Evolutionary conservation across 2,888 invertebrate species (phyloP).

Genomic region (Tupiocoris notatus): DNA sequence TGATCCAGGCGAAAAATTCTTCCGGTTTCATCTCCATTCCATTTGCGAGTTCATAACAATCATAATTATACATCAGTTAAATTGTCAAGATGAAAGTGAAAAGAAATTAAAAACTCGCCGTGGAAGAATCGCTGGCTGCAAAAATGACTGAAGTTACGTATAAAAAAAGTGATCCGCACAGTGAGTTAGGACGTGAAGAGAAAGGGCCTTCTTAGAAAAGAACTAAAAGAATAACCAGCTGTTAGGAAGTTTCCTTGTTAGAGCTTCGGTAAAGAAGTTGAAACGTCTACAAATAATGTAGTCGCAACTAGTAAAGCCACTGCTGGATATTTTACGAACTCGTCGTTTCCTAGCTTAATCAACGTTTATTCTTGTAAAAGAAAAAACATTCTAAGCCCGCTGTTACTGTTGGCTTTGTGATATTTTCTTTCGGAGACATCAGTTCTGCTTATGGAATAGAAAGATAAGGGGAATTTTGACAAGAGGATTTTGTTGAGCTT

Average conservation of each 20-base stretch:
- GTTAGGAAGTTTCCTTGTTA: slow-evolving; percentile 25
- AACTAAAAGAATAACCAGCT: slow-evolving; percentile 1
- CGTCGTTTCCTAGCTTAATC: slow-evolving; percentile 7
- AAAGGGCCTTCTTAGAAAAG: background rate
- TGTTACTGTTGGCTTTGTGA: too few relatives aligned
- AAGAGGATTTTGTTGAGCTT: too few relatives aligned
- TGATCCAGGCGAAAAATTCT: too few relatives aligned
- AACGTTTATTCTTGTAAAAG: slow-evolving; percentile 3
- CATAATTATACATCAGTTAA: too few relatives aligned
- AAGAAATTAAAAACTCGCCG: background rate
- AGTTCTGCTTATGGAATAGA: too few relatives aligned
- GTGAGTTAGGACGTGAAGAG: background rate
- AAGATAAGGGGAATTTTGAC: too few relatives aligned
- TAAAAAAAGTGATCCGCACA: background rate
- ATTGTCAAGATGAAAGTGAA: too few relatives aligned
- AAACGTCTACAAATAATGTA: slow-evolving; percentile 17
- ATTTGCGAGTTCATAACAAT: too few relatives aligned
- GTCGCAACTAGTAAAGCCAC: background rate
- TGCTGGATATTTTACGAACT: background rate
- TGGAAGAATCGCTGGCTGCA: background rate
- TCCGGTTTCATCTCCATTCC: too few relatives aligned
- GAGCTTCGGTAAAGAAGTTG: slow-evolving; percentile 1
- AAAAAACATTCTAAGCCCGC: too few relatives aligned
- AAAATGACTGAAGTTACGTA: background rate
- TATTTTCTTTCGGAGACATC: too few relatives aligned